Evolutionary conservation across 2,888 invertebrate genomes (phyloP), one percentile per base, ranked within the genome.

Genomic region (Trichacis sp.): DNA sequence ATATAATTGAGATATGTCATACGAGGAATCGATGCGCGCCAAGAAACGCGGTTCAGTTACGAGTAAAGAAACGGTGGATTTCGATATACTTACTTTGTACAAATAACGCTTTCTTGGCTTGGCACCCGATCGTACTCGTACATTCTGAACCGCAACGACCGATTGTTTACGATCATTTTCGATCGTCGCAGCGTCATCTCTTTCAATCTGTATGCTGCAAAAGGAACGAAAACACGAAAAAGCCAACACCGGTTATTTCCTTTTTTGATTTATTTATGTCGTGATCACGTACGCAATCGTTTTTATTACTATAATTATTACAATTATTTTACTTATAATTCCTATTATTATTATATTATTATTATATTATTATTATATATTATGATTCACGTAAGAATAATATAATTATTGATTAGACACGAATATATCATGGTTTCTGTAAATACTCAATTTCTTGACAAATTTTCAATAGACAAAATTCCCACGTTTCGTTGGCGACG

Each of bases 191-290:
- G 30, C 30, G 30, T 9, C 6, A 11, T 36, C 11, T 36, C 12
- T 36, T 12, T 36, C 12, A 15, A n/a, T 36, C 36, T 36, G 14
- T n/a, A 12, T 8, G 19, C 18, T 56, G 59, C 59, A 51, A 59
- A 46, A 20, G 20, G n/a, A 24, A 46, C 1, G 20, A n/a, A 11
- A 11, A 20, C 11, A 46, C 3, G 46, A 20, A 24, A 46, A 56
- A 40, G 38, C 47, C 12, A 61, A 45, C 63, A 40, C 33, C 42
- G 54, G 42, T 65, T 65, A 52, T 58, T 49, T 62, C 47, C 66
- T 68, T 56, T 33, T 69, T 70, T 57, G 69, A 72, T 70, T 74
- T 73, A 74, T 74, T 73, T 72, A 70, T 72, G 73, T 70, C 73
- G 72, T 70, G 66, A 74, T 69, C 73, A 76, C 71, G 70, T 71